Base-by-base conservation (phyloP, 2,888 invertebrate genomes). In the Pyrochroa serraticornis region DNA sequence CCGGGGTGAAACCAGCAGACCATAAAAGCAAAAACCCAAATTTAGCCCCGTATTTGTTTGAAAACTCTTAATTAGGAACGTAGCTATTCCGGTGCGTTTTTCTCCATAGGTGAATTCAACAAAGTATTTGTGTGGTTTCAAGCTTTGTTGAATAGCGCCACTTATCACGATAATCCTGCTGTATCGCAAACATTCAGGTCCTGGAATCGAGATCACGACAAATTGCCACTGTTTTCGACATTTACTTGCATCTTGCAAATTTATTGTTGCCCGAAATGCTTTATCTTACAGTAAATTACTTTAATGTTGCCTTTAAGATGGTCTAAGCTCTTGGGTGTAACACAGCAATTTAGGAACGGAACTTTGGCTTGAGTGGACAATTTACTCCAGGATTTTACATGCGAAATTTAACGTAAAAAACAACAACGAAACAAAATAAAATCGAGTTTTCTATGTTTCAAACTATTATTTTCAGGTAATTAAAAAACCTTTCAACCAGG, bases 101-200 rank as follows among this genome's bases (percentile, higher is more conserved):
- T 39, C n/a, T 34, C 41, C 41, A 8, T 12, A 12, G 10, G n/a
- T 42, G 12, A 42, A 42, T 31, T 42, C 42, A 22, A 8, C 14
- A 8, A 42, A 7, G 31, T 30, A 31, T 42, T 42, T 22, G 10
- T n/a, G 10, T 46, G 36, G 37, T 22, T 37, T 30, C 32, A 41
- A 32, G 49, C 39, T 38, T 33, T 49, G 43, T 49, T 52, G 46
- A 55, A 57, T 37, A 47, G 55, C 33, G 57, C 62, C 57, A 64
- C 69, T 72, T 71, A 71, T 71, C 73, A 62, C 61, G 64, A 62
- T 72, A 72, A 71, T 71, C 72, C 71, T 54, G 57, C 42, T 63
- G 66, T 66, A 70, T 69, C 67, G 66, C 67, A 58, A 66, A 66
- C 68, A 70, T 69, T 69, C 67, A 67, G 64, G 54, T 59, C 41